phyloP scores from a whole-genome alignment of 2,113 vertebrate genomes.

The Neotoma lepida region DNA sequence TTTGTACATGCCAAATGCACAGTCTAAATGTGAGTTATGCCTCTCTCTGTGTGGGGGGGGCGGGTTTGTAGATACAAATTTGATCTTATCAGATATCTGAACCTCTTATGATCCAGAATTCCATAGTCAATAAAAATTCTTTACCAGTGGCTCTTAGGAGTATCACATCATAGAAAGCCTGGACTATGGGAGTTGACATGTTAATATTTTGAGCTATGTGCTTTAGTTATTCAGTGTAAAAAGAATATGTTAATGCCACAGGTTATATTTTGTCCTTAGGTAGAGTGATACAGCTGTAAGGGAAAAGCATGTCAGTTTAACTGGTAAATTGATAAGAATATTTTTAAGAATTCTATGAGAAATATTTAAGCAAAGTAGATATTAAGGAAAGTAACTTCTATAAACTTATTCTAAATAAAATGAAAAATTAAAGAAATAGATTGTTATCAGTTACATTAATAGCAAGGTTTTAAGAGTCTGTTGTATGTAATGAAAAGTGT shows the following conservation, averaged over 20 bases:
- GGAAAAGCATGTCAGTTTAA: neutral
- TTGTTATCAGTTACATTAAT: conserved; percentile 40
- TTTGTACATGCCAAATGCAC: neutral
- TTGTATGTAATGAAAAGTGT: neutral
- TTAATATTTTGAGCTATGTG: conserved; percentile 14
- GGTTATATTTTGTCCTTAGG: neutral
- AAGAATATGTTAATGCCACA: neutral
- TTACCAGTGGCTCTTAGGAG: neutral
- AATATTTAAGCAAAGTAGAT: conserved; percentile 10
- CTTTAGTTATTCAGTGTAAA: neutral
- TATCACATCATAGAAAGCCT: conserved; percentile 5
- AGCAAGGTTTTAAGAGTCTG: neutral
- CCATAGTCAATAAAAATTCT: conserved; percentile 5
- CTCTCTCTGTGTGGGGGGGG: neutral
- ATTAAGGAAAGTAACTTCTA: conserved; percentile 9
- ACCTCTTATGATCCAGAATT: neutral
- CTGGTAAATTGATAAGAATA: neutral
- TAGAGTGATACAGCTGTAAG: neutral
- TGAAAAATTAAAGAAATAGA: neutral
- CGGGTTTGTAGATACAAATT: neutral
- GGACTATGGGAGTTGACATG: neutral
- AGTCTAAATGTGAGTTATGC: neutral
- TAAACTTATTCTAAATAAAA: conserved; percentile 23
- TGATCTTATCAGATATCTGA: neutral
- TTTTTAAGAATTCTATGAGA: conserved; percentile 11